These are phyloP conservation scores for Aphidius colemani DNA, from an alignment of 2,888 invertebrate genomes.

Conservation along the genomic window DNA sequence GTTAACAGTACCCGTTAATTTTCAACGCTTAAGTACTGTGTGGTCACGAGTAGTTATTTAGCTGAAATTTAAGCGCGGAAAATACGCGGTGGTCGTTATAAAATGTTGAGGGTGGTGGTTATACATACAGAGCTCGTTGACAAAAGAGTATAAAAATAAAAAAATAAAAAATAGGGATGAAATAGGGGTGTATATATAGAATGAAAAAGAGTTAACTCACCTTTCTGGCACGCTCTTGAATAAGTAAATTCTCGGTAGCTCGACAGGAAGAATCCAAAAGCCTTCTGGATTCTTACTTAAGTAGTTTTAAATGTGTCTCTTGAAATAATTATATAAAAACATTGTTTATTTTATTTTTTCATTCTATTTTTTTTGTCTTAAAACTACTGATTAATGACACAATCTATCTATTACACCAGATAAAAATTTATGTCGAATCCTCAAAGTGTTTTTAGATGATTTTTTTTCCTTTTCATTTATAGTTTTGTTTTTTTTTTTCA, in stretches of 20 bases:
- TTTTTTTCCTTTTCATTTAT: background rate
- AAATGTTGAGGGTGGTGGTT: conserved; percentile 23
- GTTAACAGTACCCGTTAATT: conserved; percentile 59
- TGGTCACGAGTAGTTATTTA: conserved; percentile 54
- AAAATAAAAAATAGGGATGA: conserved; percentile 10
- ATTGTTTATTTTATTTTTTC: too few relatives aligned
- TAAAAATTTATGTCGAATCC: background rate
- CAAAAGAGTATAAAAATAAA: conserved; percentile 8
- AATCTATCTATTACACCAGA: too few relatives aligned
- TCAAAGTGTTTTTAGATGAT: conserved; percentile 5
- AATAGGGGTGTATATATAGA: background rate
- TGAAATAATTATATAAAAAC: too few relatives aligned
- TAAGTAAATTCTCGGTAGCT: conserved; percentile 31
- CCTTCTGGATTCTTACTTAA: conserved; percentile 27
- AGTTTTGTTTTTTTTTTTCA: too few relatives aligned
- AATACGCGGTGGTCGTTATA: conserved; percentile 34
- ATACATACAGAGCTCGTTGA: conserved; percentile 6
- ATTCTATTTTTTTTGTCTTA: too few relatives aligned
- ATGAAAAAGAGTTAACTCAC: conserved; percentile 9
- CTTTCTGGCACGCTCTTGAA: conserved; percentile 21
- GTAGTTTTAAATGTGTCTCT: conserved; percentile 9
- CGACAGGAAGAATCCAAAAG: conserved; percentile 30
- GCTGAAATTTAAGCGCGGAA: conserved; percentile 50
- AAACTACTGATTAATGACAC: too few relatives aligned
- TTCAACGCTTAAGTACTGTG: conserved; percentile 52